Base-by-base conservation (phyloP, 1,140 invertebrate genomes). In the Panagrolaimus sp. region DNA sequence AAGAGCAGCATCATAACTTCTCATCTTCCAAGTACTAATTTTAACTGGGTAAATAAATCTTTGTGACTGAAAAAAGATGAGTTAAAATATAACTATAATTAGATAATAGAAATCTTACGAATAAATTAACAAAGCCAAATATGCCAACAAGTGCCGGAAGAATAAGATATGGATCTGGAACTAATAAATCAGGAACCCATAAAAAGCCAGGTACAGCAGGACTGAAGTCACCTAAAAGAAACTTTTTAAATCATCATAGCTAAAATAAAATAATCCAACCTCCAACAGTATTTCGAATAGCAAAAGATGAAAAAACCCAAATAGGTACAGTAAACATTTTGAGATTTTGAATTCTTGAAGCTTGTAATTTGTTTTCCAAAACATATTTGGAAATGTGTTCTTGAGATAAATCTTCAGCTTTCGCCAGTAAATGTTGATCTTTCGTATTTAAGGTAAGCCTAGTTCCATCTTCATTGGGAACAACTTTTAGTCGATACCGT, bases 271-370 rank as follows among this genome's bases (percentile, higher is more conserved):
- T 43, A 32, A 24, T 48, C 72, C 38, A 43, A 77, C 76, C 62
- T 43, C 43, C 67, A 48, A 78, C 69, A 58, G 80, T 71, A 48
- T 78, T 78, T 68, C 77, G 69, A 21, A 78, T 62, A 45, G 77
- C 77, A 62, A 78, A 80, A 7, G 77, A 76, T 7, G 77, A 78
- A 62, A 77, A 78, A n/a, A 78, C 76, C 77, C 77, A 78, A 12
- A 76, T 58, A 7, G 77, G 76, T 14, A 78, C 74, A n/a, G 74
- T 73, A 26, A 58, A 71, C 69, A 77, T 76, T 64, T 78, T 78
- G 26, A 78, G 65, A 63, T 76, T 78, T 58, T 76, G 78, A 62
- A 78, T 79, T 17, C 77, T 43, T 15, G 67, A 63, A 1, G 78
- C 63, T 26, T 70, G 69, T 15, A 78, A 67, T 15, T 63, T 44